phyloP scores from a whole-genome alignment of 2,113 vertebrate species.

The Dipodomys ordii region DNA sequence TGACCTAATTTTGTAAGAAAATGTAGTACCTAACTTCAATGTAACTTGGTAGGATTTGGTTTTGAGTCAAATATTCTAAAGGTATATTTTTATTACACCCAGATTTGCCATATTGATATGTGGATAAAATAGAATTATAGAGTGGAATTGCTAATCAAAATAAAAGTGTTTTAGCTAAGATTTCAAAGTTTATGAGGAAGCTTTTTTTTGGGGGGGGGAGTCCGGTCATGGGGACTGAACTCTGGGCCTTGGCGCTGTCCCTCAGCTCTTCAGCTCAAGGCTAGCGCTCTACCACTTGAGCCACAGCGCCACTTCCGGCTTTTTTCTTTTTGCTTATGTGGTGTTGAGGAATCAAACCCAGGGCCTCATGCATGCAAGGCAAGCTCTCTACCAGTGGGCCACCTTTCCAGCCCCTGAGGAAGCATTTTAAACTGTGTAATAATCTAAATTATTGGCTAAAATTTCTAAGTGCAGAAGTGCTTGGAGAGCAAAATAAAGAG shows the following conservation, averaged over 20 bases:
- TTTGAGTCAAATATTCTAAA: conserved; percentile 7
- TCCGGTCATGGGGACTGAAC: no score
- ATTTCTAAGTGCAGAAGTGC: not conserved
- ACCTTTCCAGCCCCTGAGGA: not conserved
- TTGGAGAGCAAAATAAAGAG: not conserved
- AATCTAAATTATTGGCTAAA: conserved; percentile 34
- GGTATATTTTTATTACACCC: not conserved
- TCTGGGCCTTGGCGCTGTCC: no score
- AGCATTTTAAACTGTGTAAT: not conserved
- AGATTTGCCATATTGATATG: not conserved
- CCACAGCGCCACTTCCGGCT: no score
- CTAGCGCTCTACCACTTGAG: no score
- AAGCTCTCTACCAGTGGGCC: no score
- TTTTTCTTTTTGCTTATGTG: no score
- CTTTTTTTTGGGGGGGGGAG: not conserved
- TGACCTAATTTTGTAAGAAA: not conserved
- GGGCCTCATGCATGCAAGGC: no score
- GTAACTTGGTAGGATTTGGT: not conserved
- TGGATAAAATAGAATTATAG: not conserved
- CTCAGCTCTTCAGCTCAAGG: no score
- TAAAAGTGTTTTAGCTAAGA: not conserved
- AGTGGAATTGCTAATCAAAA: not conserved
- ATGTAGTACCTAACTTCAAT: not conserved
- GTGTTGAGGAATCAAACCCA: no score
- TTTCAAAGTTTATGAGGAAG: conserved; percentile 5